Evolutionary conservation across 2,888 invertebrate genomes (phyloP).

Genomic region (Ochlodes sylvanus): DNA sequence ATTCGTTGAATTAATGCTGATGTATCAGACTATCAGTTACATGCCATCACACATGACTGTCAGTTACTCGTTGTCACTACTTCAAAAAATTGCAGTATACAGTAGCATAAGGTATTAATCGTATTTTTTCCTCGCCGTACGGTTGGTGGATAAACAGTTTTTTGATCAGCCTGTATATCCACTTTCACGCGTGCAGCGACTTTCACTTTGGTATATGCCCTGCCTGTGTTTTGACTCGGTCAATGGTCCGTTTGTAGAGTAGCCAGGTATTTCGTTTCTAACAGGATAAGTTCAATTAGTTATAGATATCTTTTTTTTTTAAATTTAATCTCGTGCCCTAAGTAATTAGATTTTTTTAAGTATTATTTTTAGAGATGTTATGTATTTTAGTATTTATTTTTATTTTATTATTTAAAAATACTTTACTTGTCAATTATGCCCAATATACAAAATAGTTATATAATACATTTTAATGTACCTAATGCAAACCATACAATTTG

Average conservation of each 20-base stretch:
- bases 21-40: slow-evolving; percentile 16
- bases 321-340: too few relatives aligned
- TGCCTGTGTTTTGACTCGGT: slow-evolving; percentile 30
- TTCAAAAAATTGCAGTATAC: slow-evolving; percentile 1
- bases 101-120: slow-evolving; percentile 22
- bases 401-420: too few relatives aligned
- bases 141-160: slow-evolving; percentile 20
- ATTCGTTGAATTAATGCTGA: slow-evolving; percentile 2
- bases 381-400: too few relatives aligned
- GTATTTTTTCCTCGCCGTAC: slow-evolving; percentile 13
- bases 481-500: too few relatives aligned
- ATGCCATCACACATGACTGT: neutral
- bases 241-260: slow-evolving; percentile 18
- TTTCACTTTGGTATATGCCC: slow-evolving; percentile 45
- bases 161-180: slow-evolving; percentile 12
- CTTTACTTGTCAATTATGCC: too few relatives aligned
- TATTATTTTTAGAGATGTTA: too few relatives aligned
- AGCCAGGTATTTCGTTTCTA: neutral
- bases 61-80: neutral
- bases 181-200: slow-evolving; percentile 43
- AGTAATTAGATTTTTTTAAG: too few relatives aligned
- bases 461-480: too few relatives aligned
- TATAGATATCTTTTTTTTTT: neutral
- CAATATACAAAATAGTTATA: too few relatives aligned
- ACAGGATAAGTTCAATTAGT: neutral